A percentile compares a stretch with the other conserved stretches of the same genome.
These are phyloP conservation scores for Noctua janthina DNA, from an alignment of 2,888 invertebrate species.

Conservation along the genomic window DNA sequence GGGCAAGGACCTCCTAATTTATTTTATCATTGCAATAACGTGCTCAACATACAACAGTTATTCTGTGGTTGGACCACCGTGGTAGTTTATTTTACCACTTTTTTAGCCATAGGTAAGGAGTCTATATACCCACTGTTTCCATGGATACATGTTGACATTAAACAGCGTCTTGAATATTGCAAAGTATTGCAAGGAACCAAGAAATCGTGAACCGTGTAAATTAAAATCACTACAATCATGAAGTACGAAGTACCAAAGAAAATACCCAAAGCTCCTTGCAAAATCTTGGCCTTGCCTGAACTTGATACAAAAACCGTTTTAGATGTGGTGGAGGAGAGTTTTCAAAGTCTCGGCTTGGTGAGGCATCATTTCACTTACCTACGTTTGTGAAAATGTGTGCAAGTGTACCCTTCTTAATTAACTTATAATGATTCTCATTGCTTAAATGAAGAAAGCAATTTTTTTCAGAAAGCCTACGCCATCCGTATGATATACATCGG, in stretches of 20 bases:
- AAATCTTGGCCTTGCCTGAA: constrained; percentile 76
- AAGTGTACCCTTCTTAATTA: constrained; percentile 3
- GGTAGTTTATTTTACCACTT: not conserved
- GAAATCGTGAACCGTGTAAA: constrained; percentile 20
- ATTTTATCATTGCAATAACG: no score
- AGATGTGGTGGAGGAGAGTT: constrained; percentile 85
- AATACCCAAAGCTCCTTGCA: not conserved
- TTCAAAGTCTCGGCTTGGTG: constrained; percentile 79
- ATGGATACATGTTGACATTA: constrained; percentile 60
- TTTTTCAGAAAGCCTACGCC: constrained; percentile 86
- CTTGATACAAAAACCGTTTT: constrained; percentile 80
- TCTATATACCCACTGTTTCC: constrained; percentile 32
- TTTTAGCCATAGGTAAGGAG: not conserved
- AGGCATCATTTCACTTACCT: constrained; percentile 63
- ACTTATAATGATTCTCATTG: constrained; percentile 27
- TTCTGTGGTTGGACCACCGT: not conserved
- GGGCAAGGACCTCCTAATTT: no score
- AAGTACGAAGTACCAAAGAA: constrained; percentile 22
- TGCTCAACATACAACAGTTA: not conserved
- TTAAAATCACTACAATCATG: constrained; percentile 23
- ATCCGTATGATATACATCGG: constrained; percentile 87
- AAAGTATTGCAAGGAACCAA: constrained; percentile 2
- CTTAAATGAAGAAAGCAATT: constrained; percentile 37
- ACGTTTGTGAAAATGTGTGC: not conserved
- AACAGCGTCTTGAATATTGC: constrained; percentile 40